Base-by-base conservation (phyloP, 2,888 invertebrate genomes). In the Limnephilus marmoratus region DNA sequence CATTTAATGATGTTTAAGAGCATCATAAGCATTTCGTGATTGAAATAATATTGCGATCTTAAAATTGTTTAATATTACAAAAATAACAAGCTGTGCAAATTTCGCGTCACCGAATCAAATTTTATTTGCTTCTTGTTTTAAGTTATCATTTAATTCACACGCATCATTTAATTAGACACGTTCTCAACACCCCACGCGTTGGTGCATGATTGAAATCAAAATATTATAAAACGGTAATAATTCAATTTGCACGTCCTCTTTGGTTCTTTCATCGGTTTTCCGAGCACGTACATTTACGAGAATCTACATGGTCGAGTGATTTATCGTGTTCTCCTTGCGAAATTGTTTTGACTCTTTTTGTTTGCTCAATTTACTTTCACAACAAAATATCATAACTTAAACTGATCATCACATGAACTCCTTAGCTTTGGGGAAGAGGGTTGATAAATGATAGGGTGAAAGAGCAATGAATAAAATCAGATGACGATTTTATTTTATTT, bases 291-390 rank as follows among this genome's bases (percentile, higher is more conserved):
- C 34, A 82, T 82, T 68, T 68, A 24, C 31, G 82, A 82, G 82
- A 82, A 82, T 82, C 82, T 68, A 68, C 9, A 68, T 24, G n/a
- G 68, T 68, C 82, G 82, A 34, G 82, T 82, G 82, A 82, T 82
- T 82, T 82, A 82, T 82, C 82, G 13, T 86, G 45, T 29, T 45
- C 45, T 18, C 3, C n/a, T 86, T 49, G 24, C n/a, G 45, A 12
- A 86, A 45, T 45, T 45, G 86, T 29, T 86, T 49, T 45, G 45
- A 49, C 49, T 41, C 86, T 45, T 68, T 68, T n/a, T 49, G 86
- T 86, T 86, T 86, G n/a, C 45, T 49, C 49, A 45, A 45, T 86
- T 86, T 86, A 29, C 29, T n/a, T 29, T 45, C 86, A 31, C 34
- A 82, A n/a, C 68, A 68, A 11, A 13, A 49, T 68, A n/a, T 68